Evolutionary conservation across 2,797 vertebrate species (phyloP).

Genomic region (Alfaro cultratus): DNA sequence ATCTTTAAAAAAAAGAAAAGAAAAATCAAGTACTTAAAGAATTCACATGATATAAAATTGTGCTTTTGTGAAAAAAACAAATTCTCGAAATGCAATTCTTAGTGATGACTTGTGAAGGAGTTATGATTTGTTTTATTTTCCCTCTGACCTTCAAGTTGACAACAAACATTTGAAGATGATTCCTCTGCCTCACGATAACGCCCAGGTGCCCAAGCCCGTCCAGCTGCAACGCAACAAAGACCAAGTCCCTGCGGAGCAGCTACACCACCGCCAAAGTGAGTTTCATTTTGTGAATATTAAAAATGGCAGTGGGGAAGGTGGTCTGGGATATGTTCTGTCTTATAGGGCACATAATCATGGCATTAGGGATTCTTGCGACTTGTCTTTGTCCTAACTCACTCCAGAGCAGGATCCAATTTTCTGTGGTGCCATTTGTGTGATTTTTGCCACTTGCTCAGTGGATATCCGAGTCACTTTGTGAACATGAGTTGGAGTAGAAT

Average conservation of each 20-base stretch:
- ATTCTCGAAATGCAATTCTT: background rate
- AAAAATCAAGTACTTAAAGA: background rate
- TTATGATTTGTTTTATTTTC: slow-evolving; percentile 37
- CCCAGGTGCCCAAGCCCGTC: slow-evolving; percentile 84
- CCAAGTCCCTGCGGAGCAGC: slow-evolving; percentile 74
- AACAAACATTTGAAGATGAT: slow-evolving; percentile 70
- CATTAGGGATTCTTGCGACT: slow-evolving; percentile 18
- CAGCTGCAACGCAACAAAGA: slow-evolving; percentile 81
- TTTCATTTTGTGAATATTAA: slow-evolving; percentile 21
- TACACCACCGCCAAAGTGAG: slow-evolving; percentile 94
- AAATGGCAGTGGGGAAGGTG: background rate
- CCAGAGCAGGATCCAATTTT: slow-evolving; percentile 19
- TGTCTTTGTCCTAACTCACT: slow-evolving; percentile 25
- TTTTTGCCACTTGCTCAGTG: slow-evolving; percentile 17
- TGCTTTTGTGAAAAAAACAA: background rate
- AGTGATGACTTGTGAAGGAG: background rate
- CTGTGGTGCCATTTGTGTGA: slow-evolving; percentile 19
- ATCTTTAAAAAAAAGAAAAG: background rate
- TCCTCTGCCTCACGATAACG: slow-evolving; percentile 83
- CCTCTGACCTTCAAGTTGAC: slow-evolving; percentile 76
- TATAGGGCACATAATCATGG: background rate
- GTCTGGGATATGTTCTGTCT: background rate
- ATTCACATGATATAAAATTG: background rate
- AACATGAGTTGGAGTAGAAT: slow-evolving; percentile 21
- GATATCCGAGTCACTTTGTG: slow-evolving; percentile 33